phyloP scores from a whole-genome alignment of 2,113 vertebrate species.

The Ochotona curzoniae region DNA sequence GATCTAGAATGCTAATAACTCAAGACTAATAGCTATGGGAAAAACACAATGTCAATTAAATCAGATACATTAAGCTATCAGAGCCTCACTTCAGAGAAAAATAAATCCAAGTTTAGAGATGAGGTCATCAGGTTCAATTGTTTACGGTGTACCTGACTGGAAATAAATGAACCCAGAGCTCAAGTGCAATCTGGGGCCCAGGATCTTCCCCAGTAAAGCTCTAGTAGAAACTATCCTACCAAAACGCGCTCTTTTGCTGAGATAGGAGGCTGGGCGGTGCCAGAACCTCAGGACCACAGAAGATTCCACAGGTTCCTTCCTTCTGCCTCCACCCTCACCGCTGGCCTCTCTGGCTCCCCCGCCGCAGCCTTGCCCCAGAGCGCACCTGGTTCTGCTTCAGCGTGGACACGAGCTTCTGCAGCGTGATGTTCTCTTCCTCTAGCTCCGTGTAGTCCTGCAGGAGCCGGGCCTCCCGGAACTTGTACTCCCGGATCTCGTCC shows the following conservation, averaged over 20 bases:
- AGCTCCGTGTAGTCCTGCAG: slow-evolving; percentile 98
- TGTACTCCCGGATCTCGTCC: slow-evolving; percentile 96
- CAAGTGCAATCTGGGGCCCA: neutral
- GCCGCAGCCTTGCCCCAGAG: too few species aligned
- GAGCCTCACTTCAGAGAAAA: neutral
- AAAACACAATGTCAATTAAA: neutral
- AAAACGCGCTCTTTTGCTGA: neutral
- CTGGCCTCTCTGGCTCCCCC: too few species aligned
- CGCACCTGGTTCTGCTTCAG: slow-evolving; percentile 97
- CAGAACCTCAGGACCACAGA: neutral
- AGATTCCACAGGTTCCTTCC: neutral
- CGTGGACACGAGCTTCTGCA: slow-evolving; percentile 97
- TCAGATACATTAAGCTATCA: neutral
- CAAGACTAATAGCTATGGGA: neutral
- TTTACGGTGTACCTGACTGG: neutral
- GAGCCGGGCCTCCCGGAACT: slow-evolving; percentile 93
- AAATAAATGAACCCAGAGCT: neutral
- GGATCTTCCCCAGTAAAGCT: neutral
- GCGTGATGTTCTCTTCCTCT: slow-evolving; percentile 98
- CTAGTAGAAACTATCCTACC: neutral
- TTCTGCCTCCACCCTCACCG: neutral
- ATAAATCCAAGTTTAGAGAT: neutral
- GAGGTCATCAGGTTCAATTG: neutral
- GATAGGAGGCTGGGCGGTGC: neutral
- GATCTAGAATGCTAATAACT: neutral